Base-by-base conservation (phyloP, 2,113 vertebrate species). In the Thalassarche chlororhynchos region DNA sequence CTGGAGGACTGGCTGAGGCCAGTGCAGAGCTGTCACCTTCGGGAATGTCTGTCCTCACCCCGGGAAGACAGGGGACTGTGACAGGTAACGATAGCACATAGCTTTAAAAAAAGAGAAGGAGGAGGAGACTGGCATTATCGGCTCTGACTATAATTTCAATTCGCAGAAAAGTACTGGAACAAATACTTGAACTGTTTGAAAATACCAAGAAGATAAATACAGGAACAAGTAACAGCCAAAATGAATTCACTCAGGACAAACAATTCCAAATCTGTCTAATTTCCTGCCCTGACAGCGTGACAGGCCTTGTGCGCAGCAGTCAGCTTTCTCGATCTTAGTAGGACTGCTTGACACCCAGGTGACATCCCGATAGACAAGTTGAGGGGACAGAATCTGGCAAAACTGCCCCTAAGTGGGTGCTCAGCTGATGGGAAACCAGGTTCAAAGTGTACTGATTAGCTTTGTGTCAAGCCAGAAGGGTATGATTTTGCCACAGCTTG, bases 131-230 rank as follows among this genome's bases (percentile, higher is more conserved):
- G 42, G 31, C 2, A 8, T 85, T 90, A 75, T 72, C 0, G 0
- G 14, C 47, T 90, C 21, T 69, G 60, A 72, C 29, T 83, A 15
- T 18, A 32, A 55, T 54, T 91, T 71, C 34, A 79, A 0, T 93
- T 95, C 75, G 47, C 38, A 85, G 61, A 90, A 95, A 95, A 75
- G n/a, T 42, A 69, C n/a, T 85, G 85, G 57, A 91, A 90, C 61
- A 94, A 69, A 72, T 72, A 52, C n/a, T 86, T 7, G 0, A 38
- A 34, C 24, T 92, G 70, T 42, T 85, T 82, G 70, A 89, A 93
- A 88, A 90, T 61, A 90, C 47, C 40, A 47, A 76, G 55, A 87
- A 93, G 60, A 58, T 32, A 89, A 94, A 90, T 57, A 72, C 0
- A 0, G 14, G 17, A 4, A 38, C 55, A 5, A 76, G 49, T 75